Evolutionary conservation across 2,888 invertebrate genomes (phyloP).

Genomic region (Piscicola geometra): DNA sequence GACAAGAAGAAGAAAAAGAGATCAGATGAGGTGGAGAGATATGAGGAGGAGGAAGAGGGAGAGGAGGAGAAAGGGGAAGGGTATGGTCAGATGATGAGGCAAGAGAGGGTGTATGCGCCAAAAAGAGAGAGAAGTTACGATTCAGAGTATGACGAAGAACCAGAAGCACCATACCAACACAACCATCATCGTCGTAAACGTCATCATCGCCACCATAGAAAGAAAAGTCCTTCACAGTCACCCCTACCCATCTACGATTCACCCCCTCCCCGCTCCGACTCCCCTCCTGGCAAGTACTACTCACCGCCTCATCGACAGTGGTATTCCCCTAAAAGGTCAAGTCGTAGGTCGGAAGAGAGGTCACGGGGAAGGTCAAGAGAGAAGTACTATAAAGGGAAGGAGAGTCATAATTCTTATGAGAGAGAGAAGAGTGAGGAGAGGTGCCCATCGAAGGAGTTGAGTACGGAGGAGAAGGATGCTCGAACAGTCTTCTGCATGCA

Average conservation of each 20-base stretch:
- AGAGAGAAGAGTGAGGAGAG: conserved; percentile 7
- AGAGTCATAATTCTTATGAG: background rate
- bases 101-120: background rate
- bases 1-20: conserved; percentile 30
- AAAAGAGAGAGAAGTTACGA: no score
- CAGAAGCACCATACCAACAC: no score
- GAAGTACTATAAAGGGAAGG: background rate
- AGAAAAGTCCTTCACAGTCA: background rate
- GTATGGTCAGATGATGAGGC: background rate
- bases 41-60: conserved; percentile 12
- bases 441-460: conserved; percentile 59
- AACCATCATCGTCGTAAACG: background rate
- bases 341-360: conserved; percentile 18
- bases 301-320: no score
- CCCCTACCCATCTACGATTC: background rate
- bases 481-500: conserved; percentile 99
- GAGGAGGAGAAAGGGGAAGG: background rate
- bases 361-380: conserved; percentile 15
- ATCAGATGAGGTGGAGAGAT: background rate
- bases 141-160: conserved; percentile 10
- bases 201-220: conserved; percentile 12
- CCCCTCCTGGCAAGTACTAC: no score
- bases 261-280: background rate
- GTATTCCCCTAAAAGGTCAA: conserved; percentile 1
- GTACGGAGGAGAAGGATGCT: conserved; percentile 94